phyloP scores from a whole-genome alignment of 2,113 vertebrate genomes.

The Excalfactoria chinensis region DNA sequence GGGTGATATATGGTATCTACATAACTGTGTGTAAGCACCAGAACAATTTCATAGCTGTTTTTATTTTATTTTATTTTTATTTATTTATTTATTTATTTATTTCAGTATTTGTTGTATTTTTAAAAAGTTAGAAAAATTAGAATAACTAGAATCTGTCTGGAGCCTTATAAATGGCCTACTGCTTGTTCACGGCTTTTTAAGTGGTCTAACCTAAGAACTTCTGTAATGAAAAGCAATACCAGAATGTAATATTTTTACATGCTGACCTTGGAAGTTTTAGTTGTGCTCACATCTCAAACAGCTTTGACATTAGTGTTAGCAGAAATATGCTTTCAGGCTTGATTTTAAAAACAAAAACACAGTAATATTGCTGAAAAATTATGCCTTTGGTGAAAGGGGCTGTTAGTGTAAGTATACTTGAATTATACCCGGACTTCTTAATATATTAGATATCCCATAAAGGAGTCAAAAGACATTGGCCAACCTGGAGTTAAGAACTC shows the following conservation, averaged over 20 bases:
- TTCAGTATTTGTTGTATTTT: background rate
- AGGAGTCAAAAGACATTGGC: background rate
- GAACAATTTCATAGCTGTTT: background rate
- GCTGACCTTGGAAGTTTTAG: background rate
- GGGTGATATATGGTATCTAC: background rate
- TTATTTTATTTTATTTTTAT: too few species aligned
- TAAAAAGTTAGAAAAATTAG: background rate
- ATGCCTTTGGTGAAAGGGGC: rapidly evolving
- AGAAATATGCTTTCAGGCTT: background rate
- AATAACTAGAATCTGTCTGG: background rate
- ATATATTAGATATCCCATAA: background rate
- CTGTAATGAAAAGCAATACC: background rate
- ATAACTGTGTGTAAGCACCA: background rate
- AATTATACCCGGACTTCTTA: background rate
- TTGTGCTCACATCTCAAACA: background rate
- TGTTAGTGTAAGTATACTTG: background rate
- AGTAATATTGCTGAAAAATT: background rate
- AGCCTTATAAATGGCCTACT: background rate
- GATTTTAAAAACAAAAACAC: background rate
- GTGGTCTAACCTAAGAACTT: background rate
- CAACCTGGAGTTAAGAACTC: background rate
- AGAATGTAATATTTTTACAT: background rate
- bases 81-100: too few species aligned
- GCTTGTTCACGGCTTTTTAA: background rate
- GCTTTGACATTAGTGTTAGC: background rate